phyloP scores from a whole-genome alignment of 2,113 vertebrate genomes.

The Carollia perspicillata region DNA sequence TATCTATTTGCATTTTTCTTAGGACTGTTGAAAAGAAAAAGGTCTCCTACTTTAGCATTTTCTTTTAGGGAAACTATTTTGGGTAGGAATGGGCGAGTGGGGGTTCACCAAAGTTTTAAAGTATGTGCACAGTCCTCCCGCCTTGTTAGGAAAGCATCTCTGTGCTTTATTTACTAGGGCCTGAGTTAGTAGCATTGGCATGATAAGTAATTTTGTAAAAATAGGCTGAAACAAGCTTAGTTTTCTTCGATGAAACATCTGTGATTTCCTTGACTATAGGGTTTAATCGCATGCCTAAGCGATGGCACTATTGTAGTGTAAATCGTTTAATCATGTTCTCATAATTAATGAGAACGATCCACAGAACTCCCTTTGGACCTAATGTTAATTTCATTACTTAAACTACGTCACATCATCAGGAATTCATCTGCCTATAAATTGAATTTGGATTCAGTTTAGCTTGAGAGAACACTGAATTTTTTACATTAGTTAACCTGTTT shows the following conservation, averaged over 20 bases:
- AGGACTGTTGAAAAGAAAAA: constrained; percentile 51
- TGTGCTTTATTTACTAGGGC: not conserved
- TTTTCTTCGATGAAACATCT: constrained; percentile 33
- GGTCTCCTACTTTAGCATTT: not conserved
- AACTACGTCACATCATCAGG: constrained; percentile 53
- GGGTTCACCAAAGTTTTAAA: not conserved
- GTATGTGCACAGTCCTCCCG: not conserved
- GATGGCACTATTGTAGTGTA: not conserved
- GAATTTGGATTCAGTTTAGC: constrained; percentile 54
- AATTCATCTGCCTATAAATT: constrained; percentile 67
- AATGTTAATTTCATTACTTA: constrained; percentile 58
- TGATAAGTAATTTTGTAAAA: not conserved
- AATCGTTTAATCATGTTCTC: constrained; percentile 14
- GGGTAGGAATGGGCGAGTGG: constrained; percentile 27
- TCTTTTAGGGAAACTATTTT: constrained; percentile 47
- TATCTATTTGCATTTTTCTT: constrained; percentile 48
- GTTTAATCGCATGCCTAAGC: constrained; percentile 1
- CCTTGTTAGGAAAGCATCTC: not conserved
- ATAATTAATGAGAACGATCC: constrained; percentile 19
- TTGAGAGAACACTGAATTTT: constrained; percentile 41
- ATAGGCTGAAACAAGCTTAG: not conserved
- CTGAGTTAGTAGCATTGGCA: not conserved
- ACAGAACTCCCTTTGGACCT: constrained; percentile 29
- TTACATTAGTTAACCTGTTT: constrained; percentile 46
- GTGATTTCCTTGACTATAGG: not conserved